A percentile compares a stretch with the other conserved stretches of the same genome.
phyloP scores from a whole-genome alignment of 2,113 vertebrate genomes.

The Sphaerodactylus townsendi region DNA sequence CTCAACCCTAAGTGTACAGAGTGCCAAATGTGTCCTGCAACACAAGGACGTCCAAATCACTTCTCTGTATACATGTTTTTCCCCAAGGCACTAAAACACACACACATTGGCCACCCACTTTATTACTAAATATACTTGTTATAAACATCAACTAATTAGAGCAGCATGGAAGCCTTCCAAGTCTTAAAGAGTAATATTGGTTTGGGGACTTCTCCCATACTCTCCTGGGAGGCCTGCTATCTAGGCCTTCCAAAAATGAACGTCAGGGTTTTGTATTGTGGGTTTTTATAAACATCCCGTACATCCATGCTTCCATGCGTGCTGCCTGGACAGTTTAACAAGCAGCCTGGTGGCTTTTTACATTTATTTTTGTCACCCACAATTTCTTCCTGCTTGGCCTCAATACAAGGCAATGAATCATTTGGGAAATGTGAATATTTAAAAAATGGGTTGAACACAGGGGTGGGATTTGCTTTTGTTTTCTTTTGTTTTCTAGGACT shows the following conservation, averaged over 20 bases:
- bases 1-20: neutral
- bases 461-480: neutral
- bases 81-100: neutral
- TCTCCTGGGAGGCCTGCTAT: conserved; percentile 5
- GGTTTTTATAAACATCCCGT: neutral
- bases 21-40: neutral
- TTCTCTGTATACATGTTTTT: neutral
- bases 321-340: neutral
- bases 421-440: neutral
- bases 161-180: conserved; percentile 45
- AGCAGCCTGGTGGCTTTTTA: neutral
- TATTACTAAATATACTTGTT: conserved; percentile 30
- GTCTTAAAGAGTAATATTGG: conserved; percentile 29
- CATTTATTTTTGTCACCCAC: neutral
- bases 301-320: neutral
- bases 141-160: conserved; percentile 45
- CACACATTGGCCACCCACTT: neutral
- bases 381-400: neutral
- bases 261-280: neutral
- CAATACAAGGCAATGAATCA: neutral
- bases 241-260: neutral
- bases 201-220: conserved; percentile 21
- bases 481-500: too few relatives aligned
- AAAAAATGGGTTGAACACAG: neutral
- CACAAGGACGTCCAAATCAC: neutral